Evolutionary conservation across 2,888 invertebrate genomes (phyloP).

Genomic region (Parelbella ahira): DNA sequence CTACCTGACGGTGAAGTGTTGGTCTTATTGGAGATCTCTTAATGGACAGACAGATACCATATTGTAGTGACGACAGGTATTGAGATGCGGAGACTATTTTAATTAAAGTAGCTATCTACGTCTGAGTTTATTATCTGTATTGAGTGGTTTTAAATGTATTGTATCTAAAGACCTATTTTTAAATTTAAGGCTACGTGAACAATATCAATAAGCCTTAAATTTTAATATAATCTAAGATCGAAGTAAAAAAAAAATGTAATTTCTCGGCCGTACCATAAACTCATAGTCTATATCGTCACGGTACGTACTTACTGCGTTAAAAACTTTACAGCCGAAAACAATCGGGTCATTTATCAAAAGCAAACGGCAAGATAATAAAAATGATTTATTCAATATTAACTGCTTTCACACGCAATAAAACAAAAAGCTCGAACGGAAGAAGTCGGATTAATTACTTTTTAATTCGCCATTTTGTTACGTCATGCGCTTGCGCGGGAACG

Average conservation of each 20-base stretch:
- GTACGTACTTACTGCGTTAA: too few relatives aligned
- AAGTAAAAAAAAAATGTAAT: too few relatives aligned
- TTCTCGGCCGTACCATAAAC: too few relatives aligned
- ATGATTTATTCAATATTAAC: constrained; percentile 49
- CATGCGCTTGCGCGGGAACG: too few relatives aligned
- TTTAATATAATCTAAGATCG: too few relatives aligned
- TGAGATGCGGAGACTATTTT: constrained; percentile 16
- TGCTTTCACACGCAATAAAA: constrained; percentile 61
- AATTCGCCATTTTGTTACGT: constrained; percentile 70
- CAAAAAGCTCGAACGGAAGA: constrained; percentile 53
- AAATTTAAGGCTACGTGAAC: too few relatives aligned
- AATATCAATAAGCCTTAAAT: too few relatives aligned
- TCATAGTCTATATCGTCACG: too few relatives aligned
- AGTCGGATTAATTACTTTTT: constrained; percentile 67
- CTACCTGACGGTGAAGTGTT: constrained; percentile 51
- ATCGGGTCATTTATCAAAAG: constrained; percentile 32
- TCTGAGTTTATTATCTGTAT: too few relatives aligned
- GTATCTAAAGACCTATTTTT: too few relatives aligned
- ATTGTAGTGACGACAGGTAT: constrained; percentile 27
- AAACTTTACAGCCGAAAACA: constrained; percentile 28
- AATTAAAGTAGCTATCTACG: too few relatives aligned
- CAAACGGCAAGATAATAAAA: constrained; percentile 36
- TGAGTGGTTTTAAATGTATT: too few relatives aligned
- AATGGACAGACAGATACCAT: constrained; percentile 37
- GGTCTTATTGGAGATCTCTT: constrained; percentile 36